phyloP scores from a whole-genome alignment of 2,113 vertebrate genomes.

The Datnioides undecimradiatus region DNA sequence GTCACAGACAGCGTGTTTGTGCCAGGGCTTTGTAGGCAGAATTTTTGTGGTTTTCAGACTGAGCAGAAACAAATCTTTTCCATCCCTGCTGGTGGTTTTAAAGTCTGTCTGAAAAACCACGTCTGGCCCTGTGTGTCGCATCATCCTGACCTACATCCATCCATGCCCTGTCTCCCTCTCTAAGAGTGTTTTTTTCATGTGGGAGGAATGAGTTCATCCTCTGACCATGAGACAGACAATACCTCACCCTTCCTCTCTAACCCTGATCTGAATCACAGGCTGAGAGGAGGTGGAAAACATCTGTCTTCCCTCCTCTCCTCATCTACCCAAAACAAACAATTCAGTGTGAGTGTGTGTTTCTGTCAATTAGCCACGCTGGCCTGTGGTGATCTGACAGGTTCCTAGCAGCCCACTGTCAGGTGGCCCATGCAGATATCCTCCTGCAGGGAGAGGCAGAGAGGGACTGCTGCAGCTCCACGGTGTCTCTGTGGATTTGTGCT shows the following conservation, averaged over 20 bases:
- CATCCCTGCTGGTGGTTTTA: slow-evolving; percentile 57
- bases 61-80: slow-evolving; percentile 72
- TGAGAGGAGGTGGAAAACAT: slow-evolving; percentile 69
- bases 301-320: slow-evolving; percentile 26
- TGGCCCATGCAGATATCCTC: slow-evolving; percentile 5
- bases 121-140: slow-evolving; percentile 65
- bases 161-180: slow-evolving; percentile 30
- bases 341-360: slow-evolving; percentile 13
- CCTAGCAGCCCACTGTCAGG: slow-evolving; percentile 22
- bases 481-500: slow-evolving; percentile 8
- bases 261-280: slow-evolving; percentile 70
- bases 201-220: slow-evolving; percentile 72
- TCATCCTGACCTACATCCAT: slow-evolving; percentile 70
- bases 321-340: slow-evolving; percentile 66
- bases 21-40: slow-evolving; percentile 61
- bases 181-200: slow-evolving; percentile 49
- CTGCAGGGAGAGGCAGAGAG: slow-evolving; percentile 17
- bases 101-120: slow-evolving; percentile 70
- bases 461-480: background rate
- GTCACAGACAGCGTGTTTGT: slow-evolving; percentile 54
- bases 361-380: slow-evolving; percentile 27
- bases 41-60: slow-evolving; percentile 71
- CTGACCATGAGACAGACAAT: slow-evolving; percentile 80
- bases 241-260: slow-evolving; percentile 70
- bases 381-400: slow-evolving; percentile 30